These are phyloP conservation scores for Sphyrna mokarran DNA, from an alignment of 2,113 vertebrate species.

Conservation along the genomic window DNA sequence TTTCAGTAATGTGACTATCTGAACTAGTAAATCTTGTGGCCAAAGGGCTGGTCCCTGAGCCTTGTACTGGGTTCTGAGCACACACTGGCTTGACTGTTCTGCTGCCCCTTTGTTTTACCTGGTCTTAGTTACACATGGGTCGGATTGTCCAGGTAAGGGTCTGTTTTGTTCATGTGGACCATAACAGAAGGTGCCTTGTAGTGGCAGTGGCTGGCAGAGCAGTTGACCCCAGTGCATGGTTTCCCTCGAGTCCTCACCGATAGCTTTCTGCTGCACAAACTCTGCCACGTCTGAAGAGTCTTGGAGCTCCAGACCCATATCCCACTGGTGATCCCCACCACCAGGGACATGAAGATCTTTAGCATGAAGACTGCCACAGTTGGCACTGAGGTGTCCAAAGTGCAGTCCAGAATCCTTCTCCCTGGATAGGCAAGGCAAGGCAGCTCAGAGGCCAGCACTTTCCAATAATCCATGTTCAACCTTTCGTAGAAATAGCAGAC, in stretches of 20 bases:
- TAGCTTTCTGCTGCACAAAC: slow-evolving; percentile 83
- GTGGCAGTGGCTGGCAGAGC: slow-evolving; percentile 77
- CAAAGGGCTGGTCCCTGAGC: neutral
- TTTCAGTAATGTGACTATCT: neutral
- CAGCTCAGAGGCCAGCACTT: slow-evolving; percentile 68
- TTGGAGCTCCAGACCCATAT: slow-evolving; percentile 99
- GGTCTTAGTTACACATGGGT: slow-evolving; percentile 69
- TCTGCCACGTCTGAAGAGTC: slow-evolving; percentile 96
- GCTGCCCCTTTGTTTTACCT: neutral
- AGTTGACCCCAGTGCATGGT: slow-evolving; percentile 71
- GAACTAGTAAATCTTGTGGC: neutral
- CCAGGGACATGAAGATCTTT: slow-evolving; percentile 98
- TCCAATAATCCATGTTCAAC: slow-evolving; percentile 91
- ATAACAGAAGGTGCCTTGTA: slow-evolving; percentile 83
- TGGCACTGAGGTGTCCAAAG: slow-evolving; percentile 78
- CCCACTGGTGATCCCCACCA: slow-evolving; percentile 95
- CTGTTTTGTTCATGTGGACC: slow-evolving; percentile 87
- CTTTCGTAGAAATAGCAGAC: slow-evolving; percentile 95
- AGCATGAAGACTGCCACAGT: slow-evolving; percentile 92
- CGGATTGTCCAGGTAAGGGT: slow-evolving; percentile 82
- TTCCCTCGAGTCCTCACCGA: slow-evolving; percentile 76
- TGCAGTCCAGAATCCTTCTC: slow-evolving; percentile 69
- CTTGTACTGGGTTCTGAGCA: neutral
- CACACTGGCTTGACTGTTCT: neutral
- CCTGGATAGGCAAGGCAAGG: slow-evolving; percentile 59